Evolutionary conservation across 2,113 vertebrate species (phyloP).

Genomic region (Malaclemys terrapin): DNA sequence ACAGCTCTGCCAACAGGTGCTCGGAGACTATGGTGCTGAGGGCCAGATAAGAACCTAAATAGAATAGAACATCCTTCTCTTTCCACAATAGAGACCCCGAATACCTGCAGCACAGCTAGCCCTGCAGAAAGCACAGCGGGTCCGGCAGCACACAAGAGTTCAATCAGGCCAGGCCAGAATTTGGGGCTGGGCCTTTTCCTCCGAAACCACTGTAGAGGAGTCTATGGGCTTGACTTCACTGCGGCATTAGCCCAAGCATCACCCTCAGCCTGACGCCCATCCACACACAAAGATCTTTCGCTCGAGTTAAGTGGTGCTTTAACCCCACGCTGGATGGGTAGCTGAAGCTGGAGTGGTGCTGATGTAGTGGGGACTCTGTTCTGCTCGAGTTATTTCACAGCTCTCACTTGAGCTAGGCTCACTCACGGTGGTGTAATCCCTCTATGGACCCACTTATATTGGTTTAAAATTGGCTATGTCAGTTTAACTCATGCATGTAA

Average conservation of each 20-base stretch:
- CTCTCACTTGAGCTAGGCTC: not conserved
- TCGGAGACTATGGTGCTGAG: not conserved
- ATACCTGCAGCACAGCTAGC: not conserved
- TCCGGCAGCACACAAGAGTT: not conserved
- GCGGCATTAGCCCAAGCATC: not conserved
- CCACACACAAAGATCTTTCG: not conserved
- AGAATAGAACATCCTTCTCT: not conserved
- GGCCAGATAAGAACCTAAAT: not conserved
- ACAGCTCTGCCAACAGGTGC: not conserved
- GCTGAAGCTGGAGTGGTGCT: not conserved
- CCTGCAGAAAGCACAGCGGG: not conserved
- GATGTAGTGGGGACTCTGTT: not conserved
- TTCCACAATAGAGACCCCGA: not conserved
- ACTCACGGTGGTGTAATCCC: not conserved
- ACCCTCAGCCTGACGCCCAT: not conserved
- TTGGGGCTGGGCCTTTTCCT: too few relatives aligned
- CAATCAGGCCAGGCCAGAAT: too few relatives aligned
- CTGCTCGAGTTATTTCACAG: not conserved
- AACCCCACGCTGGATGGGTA: not conserved
- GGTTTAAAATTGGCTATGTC: not conserved
- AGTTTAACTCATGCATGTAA: not conserved
- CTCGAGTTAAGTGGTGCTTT: not conserved
- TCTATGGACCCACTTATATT: not conserved
- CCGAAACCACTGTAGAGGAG: too few relatives aligned
- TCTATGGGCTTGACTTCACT: not conserved